Base-by-base conservation (phyloP, 2,888 invertebrate species). In the Scaptomyza polygonia region DNA sequence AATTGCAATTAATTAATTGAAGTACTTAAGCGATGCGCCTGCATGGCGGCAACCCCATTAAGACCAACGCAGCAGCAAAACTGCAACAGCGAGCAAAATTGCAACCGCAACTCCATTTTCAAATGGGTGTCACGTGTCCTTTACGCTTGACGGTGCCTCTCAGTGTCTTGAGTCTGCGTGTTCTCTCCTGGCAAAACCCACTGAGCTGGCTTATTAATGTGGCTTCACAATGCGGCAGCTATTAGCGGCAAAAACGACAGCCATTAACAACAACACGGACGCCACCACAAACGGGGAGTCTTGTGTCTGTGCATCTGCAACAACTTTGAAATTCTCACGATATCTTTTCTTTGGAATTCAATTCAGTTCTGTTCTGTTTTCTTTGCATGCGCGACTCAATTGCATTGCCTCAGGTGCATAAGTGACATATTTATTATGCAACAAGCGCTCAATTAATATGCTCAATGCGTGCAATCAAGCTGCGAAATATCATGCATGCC, bases 1-100 rank as follows among this genome's bases (percentile, higher is more conserved):
- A 86, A 80, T 84, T 84, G 84, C 84, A 79, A 85, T 86, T 85
- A 84, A 85, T 85, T 85, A 85, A 86, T 86, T 79, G 82, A 84
- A 86, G 81, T 80, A 81, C 84, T 69, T 73, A 73, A 72, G 78
- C 77, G 62, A 39, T 58, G 45, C 73, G 49, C 34, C 29, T 18
- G 54, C 44, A 43, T 7, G n/a, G n/a, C n/a, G n/a, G 42, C 43
- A 18, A 18, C 55, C 58, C 79, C 77, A 82, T 80, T 80, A 81
- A 80, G 77, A 55, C 45, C 72, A 57, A 51, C 30, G 21, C 21
- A 21, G 21, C 21, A 32, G n/a, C 27, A 42, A 34, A 12, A 8
- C 29, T 11, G 9, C 11, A 18, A 12, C n/a, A 14, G 32, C 47
- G n/a, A 7, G 21, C 21, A 21, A 21, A 21, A 40, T 16, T 25